Conservation (phyloP, 2,888 invertebrate genomes). For the Ennomos fuscantarius region DNA sequence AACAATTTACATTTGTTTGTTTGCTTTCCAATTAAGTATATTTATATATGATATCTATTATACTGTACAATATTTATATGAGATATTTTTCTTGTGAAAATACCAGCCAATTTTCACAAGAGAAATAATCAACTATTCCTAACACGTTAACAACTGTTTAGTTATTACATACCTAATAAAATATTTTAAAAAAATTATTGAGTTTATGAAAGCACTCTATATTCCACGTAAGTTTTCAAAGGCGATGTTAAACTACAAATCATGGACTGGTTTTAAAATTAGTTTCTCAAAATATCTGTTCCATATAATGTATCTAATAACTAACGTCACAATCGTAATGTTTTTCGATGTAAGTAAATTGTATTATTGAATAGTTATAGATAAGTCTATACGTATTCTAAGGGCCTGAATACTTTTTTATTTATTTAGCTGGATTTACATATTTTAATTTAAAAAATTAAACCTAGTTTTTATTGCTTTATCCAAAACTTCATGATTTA, state of each 20-base stretch:
- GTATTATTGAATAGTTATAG: no score
- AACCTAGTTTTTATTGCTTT: conserved; percentile 21
- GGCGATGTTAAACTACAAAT: conserved; percentile 47
- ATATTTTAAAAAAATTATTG: conserved; percentile 27
- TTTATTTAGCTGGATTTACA: no score
- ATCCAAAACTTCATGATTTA: conserved; percentile 11
- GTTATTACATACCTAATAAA: no score
- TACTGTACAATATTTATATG: not conserved
- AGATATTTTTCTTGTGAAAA: conserved; percentile 62
- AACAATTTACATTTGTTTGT: not conserved
- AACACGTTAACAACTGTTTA: conserved; percentile 2
- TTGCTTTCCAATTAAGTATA: not conserved
- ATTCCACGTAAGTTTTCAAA: conserved; percentile 32
- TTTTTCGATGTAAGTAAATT: not conserved
- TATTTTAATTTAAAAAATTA: no score
- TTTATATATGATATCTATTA: not conserved
- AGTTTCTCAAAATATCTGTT: conserved; percentile 13
- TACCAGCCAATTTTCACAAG: conserved; percentile 72
- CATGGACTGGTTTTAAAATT: conserved; percentile 55
- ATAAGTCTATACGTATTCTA: no score
- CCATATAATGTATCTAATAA: not conserved
- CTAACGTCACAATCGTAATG: not conserved
- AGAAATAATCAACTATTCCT: conserved; percentile 38
- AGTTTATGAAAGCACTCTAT: conserved; percentile 38
- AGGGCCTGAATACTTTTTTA: no score